phyloP scores from a whole-genome alignment of 2,888 invertebrate species.

The Pseudolycoriella hygida region DNA sequence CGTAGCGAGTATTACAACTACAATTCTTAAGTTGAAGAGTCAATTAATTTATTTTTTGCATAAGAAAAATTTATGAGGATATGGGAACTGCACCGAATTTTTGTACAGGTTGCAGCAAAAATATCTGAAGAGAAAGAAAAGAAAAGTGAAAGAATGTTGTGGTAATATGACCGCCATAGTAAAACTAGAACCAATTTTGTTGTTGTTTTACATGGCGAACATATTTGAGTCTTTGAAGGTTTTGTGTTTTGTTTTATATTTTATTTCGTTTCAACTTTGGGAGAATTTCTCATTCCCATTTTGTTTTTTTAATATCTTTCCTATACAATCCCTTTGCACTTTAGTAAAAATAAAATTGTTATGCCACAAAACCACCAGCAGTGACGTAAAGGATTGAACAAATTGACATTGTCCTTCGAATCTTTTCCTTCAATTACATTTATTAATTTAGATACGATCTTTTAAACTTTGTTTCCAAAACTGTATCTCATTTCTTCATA shows the following conservation, averaged over 20 bases:
- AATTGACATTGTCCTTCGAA: not conserved
- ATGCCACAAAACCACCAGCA: not conserved
- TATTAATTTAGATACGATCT: conserved; percentile 5
- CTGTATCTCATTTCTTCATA: conserved; percentile 2
- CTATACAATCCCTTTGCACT: not conserved
- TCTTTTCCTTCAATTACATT: not conserved
- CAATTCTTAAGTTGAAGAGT: no score
- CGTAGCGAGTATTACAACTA: no score
- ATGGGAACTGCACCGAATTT: no score
- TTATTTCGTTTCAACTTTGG: not conserved
- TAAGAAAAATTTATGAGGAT: no score
- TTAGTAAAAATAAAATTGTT: not conserved
- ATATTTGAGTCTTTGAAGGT: not conserved
- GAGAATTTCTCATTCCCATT: not conserved
- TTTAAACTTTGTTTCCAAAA: conserved; percentile 7
- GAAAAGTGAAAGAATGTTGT: not conserved
- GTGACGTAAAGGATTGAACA: not conserved
- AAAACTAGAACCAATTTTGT: not conserved
- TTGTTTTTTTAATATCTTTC: not conserved
- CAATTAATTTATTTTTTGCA: no score
- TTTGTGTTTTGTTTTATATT: not conserved
- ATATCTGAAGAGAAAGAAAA: no score
- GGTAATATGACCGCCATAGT: no score
- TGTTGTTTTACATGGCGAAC: not conserved
- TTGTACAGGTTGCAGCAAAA: no score